Conservation (phyloP, 2,797 vertebrate genomes). For the Fratercula arctica region DNA sequence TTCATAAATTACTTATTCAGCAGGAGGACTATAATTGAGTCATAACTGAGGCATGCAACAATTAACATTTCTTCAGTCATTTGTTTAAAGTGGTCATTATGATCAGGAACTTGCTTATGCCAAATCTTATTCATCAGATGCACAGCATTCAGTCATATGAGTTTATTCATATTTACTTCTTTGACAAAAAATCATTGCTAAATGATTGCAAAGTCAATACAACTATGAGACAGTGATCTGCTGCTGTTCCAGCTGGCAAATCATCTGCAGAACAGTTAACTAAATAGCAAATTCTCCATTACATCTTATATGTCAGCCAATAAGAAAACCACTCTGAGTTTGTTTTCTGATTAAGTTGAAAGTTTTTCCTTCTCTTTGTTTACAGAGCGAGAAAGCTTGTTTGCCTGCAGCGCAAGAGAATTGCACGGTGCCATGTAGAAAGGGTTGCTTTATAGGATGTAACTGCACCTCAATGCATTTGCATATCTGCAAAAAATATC, state of each 20-base stretch:
- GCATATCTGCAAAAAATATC: not conserved
- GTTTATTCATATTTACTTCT: not conserved
- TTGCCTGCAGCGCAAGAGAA: not conserved
- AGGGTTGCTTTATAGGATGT: not conserved
- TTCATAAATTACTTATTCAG: not conserved
- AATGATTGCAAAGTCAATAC: not conserved
- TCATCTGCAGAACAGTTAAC: not conserved
- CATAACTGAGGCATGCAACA: not conserved
- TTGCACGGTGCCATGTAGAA: not conserved
- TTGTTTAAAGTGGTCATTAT: not conserved
- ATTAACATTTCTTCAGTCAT: slow-evolving; percentile 24
- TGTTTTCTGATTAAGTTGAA: not conserved
- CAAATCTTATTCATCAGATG: not conserved
- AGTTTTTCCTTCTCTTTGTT: not conserved
- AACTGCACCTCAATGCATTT: not conserved
- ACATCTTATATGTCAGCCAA: not conserved
- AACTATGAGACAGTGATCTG: not conserved
- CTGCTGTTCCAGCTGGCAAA: not conserved
- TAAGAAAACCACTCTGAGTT: not conserved
- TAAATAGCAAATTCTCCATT: not conserved
- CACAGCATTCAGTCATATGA: not conserved
- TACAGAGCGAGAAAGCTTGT: not conserved
- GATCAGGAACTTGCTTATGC: not conserved
- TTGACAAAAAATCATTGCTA: not conserved
- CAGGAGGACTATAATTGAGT: not conserved